phyloP scores from a whole-genome alignment of 2,113 vertebrate genomes.

The Phyllostomus discolor region DNA sequence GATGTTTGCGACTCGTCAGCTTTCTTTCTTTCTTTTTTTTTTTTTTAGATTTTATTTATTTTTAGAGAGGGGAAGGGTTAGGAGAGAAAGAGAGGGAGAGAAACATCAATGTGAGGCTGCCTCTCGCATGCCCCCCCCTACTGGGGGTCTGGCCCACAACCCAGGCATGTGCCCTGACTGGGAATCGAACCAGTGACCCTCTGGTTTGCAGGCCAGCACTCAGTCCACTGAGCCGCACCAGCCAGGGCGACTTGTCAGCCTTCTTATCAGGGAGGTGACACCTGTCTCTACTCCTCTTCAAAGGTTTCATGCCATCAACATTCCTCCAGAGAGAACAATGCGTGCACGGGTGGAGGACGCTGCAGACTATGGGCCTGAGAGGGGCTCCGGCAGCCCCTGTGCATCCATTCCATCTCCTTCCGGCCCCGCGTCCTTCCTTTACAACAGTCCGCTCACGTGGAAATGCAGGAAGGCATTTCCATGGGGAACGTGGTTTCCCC shows the following conservation, averaged over 20 bases:
- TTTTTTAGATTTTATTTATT: no score
- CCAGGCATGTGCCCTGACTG: no score
- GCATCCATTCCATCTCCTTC: neutral
- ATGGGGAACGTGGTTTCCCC: neutral
- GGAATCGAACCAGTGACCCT: no score
- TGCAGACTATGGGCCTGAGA: neutral
- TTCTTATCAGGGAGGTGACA: neutral
- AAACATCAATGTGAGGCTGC: no score
- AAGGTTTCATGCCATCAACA: neutral
- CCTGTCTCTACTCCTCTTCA: neutral
- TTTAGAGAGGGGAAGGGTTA: no score
- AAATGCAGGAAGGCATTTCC: neutral
- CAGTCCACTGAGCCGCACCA: no score
- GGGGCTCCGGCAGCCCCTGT: neutral
- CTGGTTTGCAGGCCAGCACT: no score
- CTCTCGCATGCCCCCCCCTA: no score
- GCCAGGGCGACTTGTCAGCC: neutral
- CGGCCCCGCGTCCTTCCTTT: neutral
- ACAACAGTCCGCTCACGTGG: neutral
- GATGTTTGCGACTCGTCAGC: neutral
- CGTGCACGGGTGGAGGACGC: neutral
- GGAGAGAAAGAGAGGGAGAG: no score
- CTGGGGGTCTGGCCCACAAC: no score
- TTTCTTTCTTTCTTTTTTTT: neutral
- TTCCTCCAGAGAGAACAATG: neutral